Base-by-base conservation (phyloP, 2,113 vertebrate species). In the Clarias gariepinus region DNA sequence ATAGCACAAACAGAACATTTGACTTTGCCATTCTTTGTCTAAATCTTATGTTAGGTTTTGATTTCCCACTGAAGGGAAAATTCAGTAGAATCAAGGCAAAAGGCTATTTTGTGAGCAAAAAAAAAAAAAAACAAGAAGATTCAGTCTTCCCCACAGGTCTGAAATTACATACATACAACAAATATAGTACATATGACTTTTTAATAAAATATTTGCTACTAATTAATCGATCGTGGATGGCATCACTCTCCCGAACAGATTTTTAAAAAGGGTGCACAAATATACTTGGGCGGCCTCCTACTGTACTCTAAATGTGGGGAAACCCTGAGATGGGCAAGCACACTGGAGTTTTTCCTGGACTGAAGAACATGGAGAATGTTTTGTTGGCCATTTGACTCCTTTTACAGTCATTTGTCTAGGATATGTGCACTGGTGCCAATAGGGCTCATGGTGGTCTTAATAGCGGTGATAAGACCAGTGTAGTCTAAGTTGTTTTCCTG, bases 401-500 rank as follows among this genome's bases (percentile, higher is more conserved):
- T 3, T 19, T 80, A 11, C 19, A 80, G 16, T 80, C 18, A 60
- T 58, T 41, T 16, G 53, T 21, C 60, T 80, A 55, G 0, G 28
- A 47, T 69, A 55, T 36, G 77, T 81, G 78, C 60, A 81, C n/a
- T 78, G 33, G 21, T 78, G 61, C 33, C 25, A 57, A 66, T 82
- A 57, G 60, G 28, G 15, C n/a, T 41, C 41, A 33, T 64, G 41
- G n/a, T 87, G 80, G 52, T 69, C 63, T 19, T 64, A 30, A n/a
- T 64, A 8, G 16, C 47, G 16, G 57, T 41, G 61, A 85, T 80
- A n/a, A 25, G 76, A 36, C 41, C 4, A 6, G 30, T 85, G 60
- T 30, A 66, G 76, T 85, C 74, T 25, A 60, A 30, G 33, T 78
- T 68, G 63, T 80, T 28, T 85, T 85, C 76, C 84, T 85, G 84